Percentiles rank a stretch among this genome's conserved stretches.
Conservation (phyloP, 1,140 invertebrate genomes). For the Bactericera cockerelli region DNA sequence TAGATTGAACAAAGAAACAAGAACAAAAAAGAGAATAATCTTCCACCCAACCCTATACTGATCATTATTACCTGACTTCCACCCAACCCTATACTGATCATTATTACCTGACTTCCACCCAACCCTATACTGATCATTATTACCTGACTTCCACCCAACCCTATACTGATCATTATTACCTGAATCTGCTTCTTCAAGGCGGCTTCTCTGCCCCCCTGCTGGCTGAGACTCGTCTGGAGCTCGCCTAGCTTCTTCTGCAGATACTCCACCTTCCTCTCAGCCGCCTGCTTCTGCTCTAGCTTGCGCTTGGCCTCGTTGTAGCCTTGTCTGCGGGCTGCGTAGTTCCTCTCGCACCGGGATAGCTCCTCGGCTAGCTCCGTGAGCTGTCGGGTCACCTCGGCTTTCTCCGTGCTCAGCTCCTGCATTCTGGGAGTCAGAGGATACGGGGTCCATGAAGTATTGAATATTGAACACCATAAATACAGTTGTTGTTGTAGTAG, state of each 20-base stretch:
- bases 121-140: no score
- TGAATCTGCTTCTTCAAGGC: background rate
- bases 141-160: no score
- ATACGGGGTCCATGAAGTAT: no score
- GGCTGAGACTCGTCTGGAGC: background rate
- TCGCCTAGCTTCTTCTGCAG: background rate
- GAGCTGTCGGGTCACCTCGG: background rate
- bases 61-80: no score
- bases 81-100: no score
- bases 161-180: background rate
- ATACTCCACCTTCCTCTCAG: background rate
- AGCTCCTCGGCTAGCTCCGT: background rate
- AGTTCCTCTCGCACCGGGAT: background rate
- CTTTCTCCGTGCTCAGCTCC: background rate
- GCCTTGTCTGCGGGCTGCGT: background rate
- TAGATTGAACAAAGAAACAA: no score
- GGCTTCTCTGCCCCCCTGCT: background rate
- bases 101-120: no score
- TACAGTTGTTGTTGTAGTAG: no score
- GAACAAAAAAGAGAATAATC: no score
- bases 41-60: no score
- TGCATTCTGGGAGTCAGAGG: no score
- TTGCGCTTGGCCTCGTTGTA: background rate
- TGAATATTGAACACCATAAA: no score
- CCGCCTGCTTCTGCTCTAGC: background rate